Conservation (phyloP, 2,797 vertebrate genomes). For the Hippopotamyrus pictus region DNA sequence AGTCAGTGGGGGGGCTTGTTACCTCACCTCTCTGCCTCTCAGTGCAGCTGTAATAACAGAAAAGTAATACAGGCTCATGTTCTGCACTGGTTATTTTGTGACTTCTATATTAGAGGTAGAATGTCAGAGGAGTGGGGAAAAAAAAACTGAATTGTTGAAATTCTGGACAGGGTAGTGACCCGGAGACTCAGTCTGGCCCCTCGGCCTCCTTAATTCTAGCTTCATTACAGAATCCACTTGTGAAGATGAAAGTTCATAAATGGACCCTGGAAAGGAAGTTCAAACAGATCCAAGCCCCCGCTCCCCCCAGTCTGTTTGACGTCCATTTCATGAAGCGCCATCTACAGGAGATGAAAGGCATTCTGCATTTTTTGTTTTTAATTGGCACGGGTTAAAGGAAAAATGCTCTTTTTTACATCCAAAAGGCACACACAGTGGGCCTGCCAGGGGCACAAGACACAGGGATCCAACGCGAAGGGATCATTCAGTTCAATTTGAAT, state of each 20-base stretch:
- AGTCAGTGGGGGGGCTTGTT: not conserved
- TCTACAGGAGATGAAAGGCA: conserved; percentile 47
- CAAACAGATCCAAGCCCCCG: conserved; percentile 33
- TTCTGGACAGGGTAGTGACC: not conserved
- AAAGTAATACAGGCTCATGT: not conserved
- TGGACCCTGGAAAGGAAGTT: conserved; percentile 50
- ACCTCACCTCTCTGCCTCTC: not conserved
- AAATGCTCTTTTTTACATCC: not conserved
- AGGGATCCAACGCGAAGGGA: not conserved
- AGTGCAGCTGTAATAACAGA: not conserved
- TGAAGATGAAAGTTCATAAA: conserved; percentile 41
- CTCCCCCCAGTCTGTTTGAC: conserved; percentile 39
- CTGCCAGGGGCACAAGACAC: not conserved
- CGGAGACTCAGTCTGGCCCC: not conserved
- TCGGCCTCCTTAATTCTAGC: conserved; percentile 12
- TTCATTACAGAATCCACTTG: conserved; percentile 28
- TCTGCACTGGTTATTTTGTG: not conserved
- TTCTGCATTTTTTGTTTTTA: conserved; percentile 37
- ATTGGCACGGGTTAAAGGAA: conserved; percentile 26
- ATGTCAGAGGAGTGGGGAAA: not conserved
- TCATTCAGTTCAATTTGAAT: not conserved
- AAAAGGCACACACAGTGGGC: not conserved
- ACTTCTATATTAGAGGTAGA: not conserved
- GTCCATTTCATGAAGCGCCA: conserved; percentile 32
- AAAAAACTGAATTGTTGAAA: not conserved